These are phyloP conservation scores for Helicorthomorpha holstii DNA, from an alignment of 1,140 invertebrate species.

Conservation along the genomic window DNA sequence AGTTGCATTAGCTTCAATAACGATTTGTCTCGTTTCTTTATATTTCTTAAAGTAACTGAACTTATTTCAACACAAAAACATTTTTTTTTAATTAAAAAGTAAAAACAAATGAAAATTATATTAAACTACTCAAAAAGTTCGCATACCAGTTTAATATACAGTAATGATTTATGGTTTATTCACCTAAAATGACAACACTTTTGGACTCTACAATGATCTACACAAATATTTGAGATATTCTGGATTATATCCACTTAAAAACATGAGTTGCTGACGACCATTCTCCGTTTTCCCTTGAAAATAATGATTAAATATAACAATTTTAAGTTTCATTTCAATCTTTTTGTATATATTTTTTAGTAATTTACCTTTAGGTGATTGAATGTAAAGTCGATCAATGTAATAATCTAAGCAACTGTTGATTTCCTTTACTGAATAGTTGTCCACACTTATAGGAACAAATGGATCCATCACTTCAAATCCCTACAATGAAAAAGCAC, in stretches of 20 bases:
- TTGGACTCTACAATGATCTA: background rate
- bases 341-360: background rate
- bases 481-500: constrained; percentile 33
- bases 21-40: no score
- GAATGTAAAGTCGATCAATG: constrained; percentile 65
- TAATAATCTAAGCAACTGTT: constrained; percentile 64
- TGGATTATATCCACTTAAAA: background rate
- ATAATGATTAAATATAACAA: no score
- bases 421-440: constrained; percentile 59
- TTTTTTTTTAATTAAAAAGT: no score
- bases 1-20: no score
- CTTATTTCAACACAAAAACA: no score
- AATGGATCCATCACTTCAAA: constrained; percentile 83
- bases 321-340: no score
- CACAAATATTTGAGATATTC: background rate
- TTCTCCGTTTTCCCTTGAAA: background rate
- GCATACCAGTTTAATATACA: no score
- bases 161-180: no score
- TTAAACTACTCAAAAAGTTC: no score
- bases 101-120: no score
- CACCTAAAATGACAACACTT: no score
- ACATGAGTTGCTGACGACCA: background rate
- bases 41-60: no score
- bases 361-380: constrained; percentile 15
- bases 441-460: constrained; percentile 52